phyloP scores from a whole-genome alignment of 2,888 invertebrate species.

The Oscheius sp. region DNA sequence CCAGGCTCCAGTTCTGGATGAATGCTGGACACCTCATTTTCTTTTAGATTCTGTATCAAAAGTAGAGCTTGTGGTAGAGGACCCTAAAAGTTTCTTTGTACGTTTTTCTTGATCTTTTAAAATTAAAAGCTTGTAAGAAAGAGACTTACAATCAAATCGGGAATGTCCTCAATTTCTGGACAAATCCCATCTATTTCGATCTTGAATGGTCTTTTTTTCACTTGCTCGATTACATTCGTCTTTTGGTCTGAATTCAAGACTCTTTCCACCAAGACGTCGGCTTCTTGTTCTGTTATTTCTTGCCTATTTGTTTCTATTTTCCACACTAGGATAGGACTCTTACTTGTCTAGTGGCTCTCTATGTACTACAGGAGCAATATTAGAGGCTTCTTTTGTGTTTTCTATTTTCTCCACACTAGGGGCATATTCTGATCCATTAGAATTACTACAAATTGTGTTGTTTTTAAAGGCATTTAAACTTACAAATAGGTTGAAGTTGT shows the following conservation, averaged over 20 bases:
- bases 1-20: conserved; percentile 65
- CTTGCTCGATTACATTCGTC: not conserved
- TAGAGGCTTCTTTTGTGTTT: not conserved
- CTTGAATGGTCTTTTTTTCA: conserved; percentile 15
- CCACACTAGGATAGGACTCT: not conserved
- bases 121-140: not conserved
- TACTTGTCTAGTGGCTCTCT: conserved; percentile 21
- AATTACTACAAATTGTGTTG: not conserved
- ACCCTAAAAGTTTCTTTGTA: conserved; percentile 30
- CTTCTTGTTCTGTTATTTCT: conserved; percentile 12
- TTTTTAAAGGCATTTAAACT: not conserved
- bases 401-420: not conserved
- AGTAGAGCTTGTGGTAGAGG: conserved; percentile 61
- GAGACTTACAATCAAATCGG: conserved; percentile 39
- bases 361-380: not conserved
- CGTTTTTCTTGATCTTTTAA: too few relatives aligned
- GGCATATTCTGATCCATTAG: not conserved
- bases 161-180: conserved; percentile 43
- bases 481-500: conserved; percentile 5
- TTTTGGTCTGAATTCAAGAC: conserved; percentile 13
- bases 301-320: not conserved
- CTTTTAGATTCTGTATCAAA: conserved; percentile 64
- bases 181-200: conserved; percentile 39
- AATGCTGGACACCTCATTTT: conserved; percentile 50
- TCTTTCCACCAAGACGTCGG: not conserved